Evolutionary conservation across 2,888 invertebrate genomes (phyloP), one percentile per base, ranked within the genome.

Genomic region (Tethea ocularis): DNA sequence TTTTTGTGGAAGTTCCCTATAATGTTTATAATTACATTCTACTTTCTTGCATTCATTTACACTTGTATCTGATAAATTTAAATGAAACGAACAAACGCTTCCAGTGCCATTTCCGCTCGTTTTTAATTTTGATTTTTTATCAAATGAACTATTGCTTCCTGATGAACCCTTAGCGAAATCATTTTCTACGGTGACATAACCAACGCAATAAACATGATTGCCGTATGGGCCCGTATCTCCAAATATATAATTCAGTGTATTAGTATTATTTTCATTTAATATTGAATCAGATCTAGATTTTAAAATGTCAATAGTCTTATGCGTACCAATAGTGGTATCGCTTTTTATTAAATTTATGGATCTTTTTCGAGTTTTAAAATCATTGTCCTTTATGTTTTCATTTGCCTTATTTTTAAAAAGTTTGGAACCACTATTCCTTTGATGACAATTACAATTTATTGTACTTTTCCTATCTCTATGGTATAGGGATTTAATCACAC

Each of bases 181-280:
- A 51, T 80, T 84, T 68, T 85, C 76, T 36, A 91, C 84, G 26
- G 86, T 88, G 68, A 85, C 87, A 73, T 90, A 92, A 38, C 81
- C 81, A 1, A 91, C 88, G 64, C 75, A 87, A 64, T 88, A 89
- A 15, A 86, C 77, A 67, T 77, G 72, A 58, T 84, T 84, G 4
- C 78, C 75, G 59, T 76, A 79, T 13, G 73, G 68, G 13, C 72
- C 76, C 23, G 62, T 66, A 13, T 80, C 77, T 10, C 81, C 83
- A 71, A 87, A 89, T 62, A 90, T 84, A 52, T 90, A 88, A 64
- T 82, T 76, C 55, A 84, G 77, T 22, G 84, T 69, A 62, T 84
- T 85, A 17, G 74, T 63, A 56, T 73, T 69, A 15, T 75, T 66
- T 53, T 62, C 69, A 38, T 69, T 59, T 23, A 87, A 62, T 5